Conservation (phyloP, 2,888 invertebrate genomes). For the Sphaerophoria taeniata region DNA sequence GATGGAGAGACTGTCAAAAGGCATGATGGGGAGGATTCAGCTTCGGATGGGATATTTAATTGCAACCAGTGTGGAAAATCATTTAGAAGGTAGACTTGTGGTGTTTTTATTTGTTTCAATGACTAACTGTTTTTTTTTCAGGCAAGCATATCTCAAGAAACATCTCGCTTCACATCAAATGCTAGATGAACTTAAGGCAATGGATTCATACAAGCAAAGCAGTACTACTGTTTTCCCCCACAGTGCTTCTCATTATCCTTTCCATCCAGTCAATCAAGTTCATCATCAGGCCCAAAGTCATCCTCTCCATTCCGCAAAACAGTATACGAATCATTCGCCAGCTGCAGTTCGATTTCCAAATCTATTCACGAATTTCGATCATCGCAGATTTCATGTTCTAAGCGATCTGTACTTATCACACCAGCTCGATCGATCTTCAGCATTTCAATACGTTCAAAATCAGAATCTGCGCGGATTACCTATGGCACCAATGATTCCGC, state of each 20-base stretch:
- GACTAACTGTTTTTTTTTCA: conserved; percentile 67
- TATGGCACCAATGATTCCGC: conserved; percentile 63
- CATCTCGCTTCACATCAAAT: conserved; percentile 82
- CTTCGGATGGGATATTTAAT: conserved; percentile 84
- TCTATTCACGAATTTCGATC: conserved; percentile 77
- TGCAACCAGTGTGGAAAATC: conserved; percentile 86
- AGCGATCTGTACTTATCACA: conserved; percentile 82
- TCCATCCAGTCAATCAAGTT: conserved; percentile 45
- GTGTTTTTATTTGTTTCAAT: neutral
- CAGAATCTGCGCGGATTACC: conserved; percentile 76
- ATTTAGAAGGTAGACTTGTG: conserved; percentile 84
- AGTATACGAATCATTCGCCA: conserved; percentile 46
- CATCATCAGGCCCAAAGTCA: conserved; percentile 46
- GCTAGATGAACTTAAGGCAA: conserved; percentile 79
- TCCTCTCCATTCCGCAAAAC: conserved; percentile 52
- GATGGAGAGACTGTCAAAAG: conserved; percentile 71
- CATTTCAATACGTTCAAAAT: conserved; percentile 82
- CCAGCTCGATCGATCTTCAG: conserved; percentile 81
- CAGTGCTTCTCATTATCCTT: conserved; percentile 44
- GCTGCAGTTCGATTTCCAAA: conserved; percentile 76
- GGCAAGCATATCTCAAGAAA: conserved; percentile 84
- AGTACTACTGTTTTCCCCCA: conserved; percentile 35
- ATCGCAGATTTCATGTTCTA: conserved; percentile 81
- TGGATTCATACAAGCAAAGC: conserved; percentile 75
- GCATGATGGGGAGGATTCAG: conserved; percentile 75